phyloP scores from a whole-genome alignment of 1,140 invertebrate species.

The Psilanteris sp. region DNA sequence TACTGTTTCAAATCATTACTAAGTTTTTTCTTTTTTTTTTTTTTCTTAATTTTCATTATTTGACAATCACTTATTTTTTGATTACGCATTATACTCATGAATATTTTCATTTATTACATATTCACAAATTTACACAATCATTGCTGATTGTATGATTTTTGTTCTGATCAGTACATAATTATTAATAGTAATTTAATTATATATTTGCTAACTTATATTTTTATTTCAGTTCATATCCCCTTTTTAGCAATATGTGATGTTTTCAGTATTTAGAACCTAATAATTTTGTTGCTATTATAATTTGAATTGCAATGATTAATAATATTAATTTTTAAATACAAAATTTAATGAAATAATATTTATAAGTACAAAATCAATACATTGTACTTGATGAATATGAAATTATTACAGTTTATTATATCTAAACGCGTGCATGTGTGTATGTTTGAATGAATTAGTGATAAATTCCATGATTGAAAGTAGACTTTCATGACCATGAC shows the following conservation, averaged over 20 bases:
- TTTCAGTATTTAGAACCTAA: background rate
- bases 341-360: too few species aligned
- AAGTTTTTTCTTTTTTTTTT: too few species aligned
- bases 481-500: too few species aligned
- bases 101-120: conserved; percentile 39
- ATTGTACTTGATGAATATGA: too few species aligned
- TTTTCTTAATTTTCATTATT: conserved; percentile 34
- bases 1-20: conserved; percentile 68
- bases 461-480: too few species aligned
- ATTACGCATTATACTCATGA: conserved; percentile 37
- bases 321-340: too few species aligned
- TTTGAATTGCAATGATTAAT: too few species aligned
- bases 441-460: too few species aligned
- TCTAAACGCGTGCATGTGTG: too few species aligned
- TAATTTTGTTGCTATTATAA: too few species aligned
- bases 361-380: too few species aligned
- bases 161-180: conserved; percentile 51
- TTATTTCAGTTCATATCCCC: conserved; percentile 17
- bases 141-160: conserved; percentile 48
- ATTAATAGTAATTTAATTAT: conserved; percentile 60
- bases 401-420: too few species aligned
- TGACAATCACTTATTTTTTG: conserved; percentile 44
- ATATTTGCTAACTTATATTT: conserved; percentile 58
- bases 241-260: conserved; percentile 2
- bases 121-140: conserved; percentile 50